Conservation (phyloP, 2,888 invertebrate genomes). For the Cephus nigrinus region DNA sequence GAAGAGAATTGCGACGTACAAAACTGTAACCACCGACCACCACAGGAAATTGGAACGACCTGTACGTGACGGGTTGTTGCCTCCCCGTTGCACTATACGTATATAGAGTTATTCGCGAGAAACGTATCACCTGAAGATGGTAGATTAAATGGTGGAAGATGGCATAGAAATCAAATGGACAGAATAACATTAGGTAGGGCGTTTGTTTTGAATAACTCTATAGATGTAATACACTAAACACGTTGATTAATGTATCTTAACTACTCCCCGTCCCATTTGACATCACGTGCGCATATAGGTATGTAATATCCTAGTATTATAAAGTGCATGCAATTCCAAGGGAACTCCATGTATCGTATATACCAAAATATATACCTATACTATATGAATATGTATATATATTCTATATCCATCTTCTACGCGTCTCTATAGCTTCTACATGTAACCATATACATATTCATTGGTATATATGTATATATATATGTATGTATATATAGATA, state of each 20-base stretch:
- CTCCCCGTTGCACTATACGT: not conserved
- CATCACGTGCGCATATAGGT: not conserved
- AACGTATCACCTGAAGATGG: too few relatives aligned
- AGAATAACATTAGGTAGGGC: too few relatives aligned
- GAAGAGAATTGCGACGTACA: not conserved
- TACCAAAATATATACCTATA: not conserved
- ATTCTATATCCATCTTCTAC: not conserved
- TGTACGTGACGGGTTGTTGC: not conserved
- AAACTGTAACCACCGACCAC: not conserved
- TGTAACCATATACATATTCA: not conserved
- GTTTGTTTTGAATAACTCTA: too few relatives aligned
- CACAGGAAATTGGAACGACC: not conserved
- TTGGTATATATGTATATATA: not conserved
- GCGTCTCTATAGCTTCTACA: not conserved
- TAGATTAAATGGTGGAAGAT: too few relatives aligned
- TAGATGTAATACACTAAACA: not conserved
- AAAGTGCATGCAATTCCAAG: conserved; percentile 39
- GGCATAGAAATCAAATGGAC: too few relatives aligned
- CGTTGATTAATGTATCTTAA: not conserved
- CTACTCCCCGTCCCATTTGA: not conserved
- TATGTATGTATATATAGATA: not conserved
- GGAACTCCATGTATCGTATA: conserved; percentile 3
- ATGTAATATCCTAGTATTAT: conserved; percentile 9
- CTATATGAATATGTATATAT: not conserved
- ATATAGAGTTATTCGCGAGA: too few relatives aligned